phyloP scores from a whole-genome alignment of 2,113 vertebrate species.

The Blennius ocellaris region DNA sequence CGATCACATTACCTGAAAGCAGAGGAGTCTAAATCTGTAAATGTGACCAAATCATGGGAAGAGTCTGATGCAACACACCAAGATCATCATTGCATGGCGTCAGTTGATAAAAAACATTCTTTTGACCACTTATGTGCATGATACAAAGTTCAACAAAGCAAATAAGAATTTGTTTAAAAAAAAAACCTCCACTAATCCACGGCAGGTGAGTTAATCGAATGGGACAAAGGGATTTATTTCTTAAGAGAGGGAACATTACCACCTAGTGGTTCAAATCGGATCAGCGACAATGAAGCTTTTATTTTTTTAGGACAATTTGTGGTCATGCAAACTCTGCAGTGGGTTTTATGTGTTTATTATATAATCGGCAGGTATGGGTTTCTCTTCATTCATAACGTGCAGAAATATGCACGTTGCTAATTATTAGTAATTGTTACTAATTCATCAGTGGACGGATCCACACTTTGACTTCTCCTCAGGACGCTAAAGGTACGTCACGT shows the following conservation, averaged over 20 bases:
- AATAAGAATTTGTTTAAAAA: no score
- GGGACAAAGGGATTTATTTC: not conserved
- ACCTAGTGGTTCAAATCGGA: conserved; percentile 38
- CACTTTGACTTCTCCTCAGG: no score
- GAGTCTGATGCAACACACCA: not conserved
- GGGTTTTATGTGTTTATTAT: no score
- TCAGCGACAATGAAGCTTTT: not conserved
- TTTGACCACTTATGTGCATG: not conserved
- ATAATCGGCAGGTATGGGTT: no score
- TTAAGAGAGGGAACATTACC: conserved; percentile 24
- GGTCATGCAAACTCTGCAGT: no score
- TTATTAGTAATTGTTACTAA: no score
- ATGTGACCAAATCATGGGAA: not conserved
- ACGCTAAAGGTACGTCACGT: no score
- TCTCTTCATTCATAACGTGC: no score
- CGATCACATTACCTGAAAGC: not conserved
- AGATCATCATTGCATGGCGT: not conserved
- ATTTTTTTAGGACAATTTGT: not conserved
- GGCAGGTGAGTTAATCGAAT: not conserved
- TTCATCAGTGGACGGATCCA: no score
- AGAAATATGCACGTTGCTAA: no score
- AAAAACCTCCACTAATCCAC: no score
- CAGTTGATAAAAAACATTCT: not conserved
- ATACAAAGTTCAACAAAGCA: no score
- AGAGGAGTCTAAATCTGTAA: not conserved